phyloP scores from a whole-genome alignment of 2,113 vertebrate species.

The Mobula hypostoma region DNA sequence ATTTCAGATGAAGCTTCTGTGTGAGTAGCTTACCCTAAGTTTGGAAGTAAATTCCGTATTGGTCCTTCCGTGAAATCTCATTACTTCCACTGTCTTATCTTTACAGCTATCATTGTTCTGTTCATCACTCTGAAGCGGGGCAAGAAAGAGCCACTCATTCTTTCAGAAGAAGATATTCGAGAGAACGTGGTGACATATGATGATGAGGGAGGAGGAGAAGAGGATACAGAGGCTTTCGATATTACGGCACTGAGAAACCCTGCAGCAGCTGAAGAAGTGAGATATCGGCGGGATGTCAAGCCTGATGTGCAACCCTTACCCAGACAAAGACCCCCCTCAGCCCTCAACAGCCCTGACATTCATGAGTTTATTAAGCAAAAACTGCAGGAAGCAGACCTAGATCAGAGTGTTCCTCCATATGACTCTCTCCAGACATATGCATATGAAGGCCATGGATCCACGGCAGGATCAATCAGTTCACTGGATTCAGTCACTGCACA shows the following conservation, averaged over 20 bases:
- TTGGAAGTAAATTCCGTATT: too few relatives aligned
- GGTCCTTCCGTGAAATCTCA: not conserved
- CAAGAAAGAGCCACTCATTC: constrained; percentile 89
- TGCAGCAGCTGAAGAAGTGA: constrained; percentile 80
- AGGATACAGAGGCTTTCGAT: constrained; percentile 95
- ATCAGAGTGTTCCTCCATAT: constrained; percentile 82
- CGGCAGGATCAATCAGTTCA: constrained; percentile 84
- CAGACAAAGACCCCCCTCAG: constrained; percentile 55
- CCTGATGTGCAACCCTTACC: constrained; percentile 63
- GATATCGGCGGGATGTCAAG: constrained; percentile 76
- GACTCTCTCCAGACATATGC: constrained; percentile 96
- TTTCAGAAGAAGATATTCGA: constrained; percentile 87
- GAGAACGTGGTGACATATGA: constrained; percentile 97
- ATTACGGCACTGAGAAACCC: constrained; percentile 87
- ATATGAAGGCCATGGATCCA: constrained; percentile 85
- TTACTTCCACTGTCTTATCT: constrained; percentile 41
- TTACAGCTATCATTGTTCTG: constrained; percentile 83
- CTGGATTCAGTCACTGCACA: constrained; percentile 75
- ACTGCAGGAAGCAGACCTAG: constrained; percentile 82
- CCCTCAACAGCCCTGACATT: constrained; percentile 71
- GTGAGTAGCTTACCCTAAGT: not conserved
- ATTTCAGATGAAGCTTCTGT: not conserved
- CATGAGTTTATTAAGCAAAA: constrained; percentile 81
- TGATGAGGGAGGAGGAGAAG: constrained; percentile 89
- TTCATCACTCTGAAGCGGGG: constrained; percentile 83